A percentile compares a stretch with the other conserved stretches of the same genome.
These are phyloP conservation scores for Tachina fera DNA, from an alignment of 2,888 invertebrate species.

Conservation along the genomic window DNA sequence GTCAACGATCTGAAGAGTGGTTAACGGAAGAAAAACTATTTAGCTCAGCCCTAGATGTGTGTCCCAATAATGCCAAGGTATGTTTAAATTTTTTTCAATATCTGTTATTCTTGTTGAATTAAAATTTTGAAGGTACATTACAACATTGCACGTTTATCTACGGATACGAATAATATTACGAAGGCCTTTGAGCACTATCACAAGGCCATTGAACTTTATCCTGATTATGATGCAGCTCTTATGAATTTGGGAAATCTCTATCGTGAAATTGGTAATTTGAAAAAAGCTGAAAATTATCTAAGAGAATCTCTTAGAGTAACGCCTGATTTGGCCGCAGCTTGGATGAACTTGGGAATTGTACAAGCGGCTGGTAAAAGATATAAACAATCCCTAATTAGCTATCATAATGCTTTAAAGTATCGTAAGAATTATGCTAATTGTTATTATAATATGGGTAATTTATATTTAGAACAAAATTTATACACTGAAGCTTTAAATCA, in stretches of 20 bases:
- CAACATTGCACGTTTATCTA: constrained; percentile 95
- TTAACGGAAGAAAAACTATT: constrained; percentile 90
- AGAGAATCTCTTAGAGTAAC: constrained; percentile 87
- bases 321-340: constrained; percentile 95
- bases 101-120: constrained; percentile 7
- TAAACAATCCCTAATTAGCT: constrained; percentile 90
- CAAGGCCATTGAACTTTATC: constrained; percentile 92
- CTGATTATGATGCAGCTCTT: constrained; percentile 96
- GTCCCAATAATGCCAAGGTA: constrained; percentile 97
- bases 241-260: constrained; percentile 97
- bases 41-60: constrained; percentile 91
- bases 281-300: constrained; percentile 94
- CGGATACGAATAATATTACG: constrained; percentile 87
- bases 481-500: constrained; percentile 89
- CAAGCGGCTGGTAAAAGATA: constrained; percentile 89
- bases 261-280: constrained; percentile 94
- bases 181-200: constrained; percentile 91
- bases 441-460: constrained; percentile 96
- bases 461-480: constrained; percentile 92
- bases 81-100: background rate
- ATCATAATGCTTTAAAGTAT: constrained; percentile 90
- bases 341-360: constrained; percentile 99
- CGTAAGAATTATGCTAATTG: constrained; percentile 94
- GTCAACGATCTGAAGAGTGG: constrained; percentile 91
- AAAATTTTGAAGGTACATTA: constrained; percentile 84